Evolutionary conservation across 2,797 vertebrate genomes (phyloP), one percentile per base, ranked within the genome.

Genomic region (Calcarius lapponicus): DNA sequence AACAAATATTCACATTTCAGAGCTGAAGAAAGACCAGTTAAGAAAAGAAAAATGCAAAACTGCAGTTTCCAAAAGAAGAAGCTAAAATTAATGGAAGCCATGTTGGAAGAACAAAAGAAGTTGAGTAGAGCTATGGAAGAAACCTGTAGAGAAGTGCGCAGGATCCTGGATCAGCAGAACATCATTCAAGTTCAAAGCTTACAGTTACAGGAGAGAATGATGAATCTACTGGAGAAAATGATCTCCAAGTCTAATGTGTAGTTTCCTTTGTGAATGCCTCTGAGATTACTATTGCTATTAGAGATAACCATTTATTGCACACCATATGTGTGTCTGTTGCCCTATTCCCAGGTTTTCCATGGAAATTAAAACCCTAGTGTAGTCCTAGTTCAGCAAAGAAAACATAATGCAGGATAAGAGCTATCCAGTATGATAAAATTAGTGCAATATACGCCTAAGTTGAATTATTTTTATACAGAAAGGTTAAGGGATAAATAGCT

Each of bases 171-270:
- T 93, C 99, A 99, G 96, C 99, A 99, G 97, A 99, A 99, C 97
- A 98, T 99, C 87, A 98, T 99, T 69, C 99, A 99, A 98, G 98
- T 99, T 90, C 99, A 99, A 97, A 99, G 99, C 94, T 98, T 99
- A 92, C 99, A 99, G 97, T 98, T 99, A 62, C 99, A 99, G 97
- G 99, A 99, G 73, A 98, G 99, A 61, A 99, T 99, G 99, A 99
- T 99, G 99, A 99, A 99, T 97, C 98, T 99, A 72, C 97, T 99
- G 83, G 99, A 99, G 97, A 99, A 98, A 97, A 98, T 99, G 98
- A 98, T 99, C 40, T 98, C 98, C 82, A 98, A 98, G 96, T 96
- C 98, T 62, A 95, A 85, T 6, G 96, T 92, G 92, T 98, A 98
- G 97, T 86, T 81, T 83, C 64, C 48, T 53, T 86, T 80, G 86